Evolutionary conservation across 2,797 vertebrate species (phyloP).

Genomic region (Lepilemur septentrionalis): DNA sequence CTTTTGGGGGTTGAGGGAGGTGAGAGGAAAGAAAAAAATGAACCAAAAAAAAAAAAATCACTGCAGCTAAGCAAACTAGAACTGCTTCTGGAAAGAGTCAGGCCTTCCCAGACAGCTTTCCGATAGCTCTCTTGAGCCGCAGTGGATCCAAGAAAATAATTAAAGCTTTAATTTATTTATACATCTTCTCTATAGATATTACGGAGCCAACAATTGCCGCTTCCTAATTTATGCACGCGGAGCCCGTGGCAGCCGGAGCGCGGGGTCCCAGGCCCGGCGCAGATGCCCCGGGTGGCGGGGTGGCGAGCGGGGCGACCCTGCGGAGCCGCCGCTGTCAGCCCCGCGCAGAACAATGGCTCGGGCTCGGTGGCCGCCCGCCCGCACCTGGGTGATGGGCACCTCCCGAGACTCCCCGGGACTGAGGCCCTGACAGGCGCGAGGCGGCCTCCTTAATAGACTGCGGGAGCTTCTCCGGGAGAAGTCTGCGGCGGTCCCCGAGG

Average conservation of each 20-base stretch:
- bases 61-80: neutral
- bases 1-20: neutral
- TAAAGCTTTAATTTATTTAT: constrained; percentile 64
- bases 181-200: neutral
- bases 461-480: constrained; percentile 82
- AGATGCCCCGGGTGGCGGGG: neutral
- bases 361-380: constrained; percentile 48
- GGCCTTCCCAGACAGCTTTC: constrained; percentile 29
- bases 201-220: neutral
- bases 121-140: constrained; percentile 38
- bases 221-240: neutral
- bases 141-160: constrained; percentile 68
- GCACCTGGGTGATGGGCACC: constrained; percentile 87
- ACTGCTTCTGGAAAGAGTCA: neutral
- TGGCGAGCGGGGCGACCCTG: neutral
- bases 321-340: neutral
- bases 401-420: constrained; percentile 84
- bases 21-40: neutral
- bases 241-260: neutral
- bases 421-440: constrained; percentile 83
- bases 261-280: neutral
- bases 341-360: constrained; percentile 30
- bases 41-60: constrained; percentile 15
- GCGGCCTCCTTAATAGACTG: constrained; percentile 88
- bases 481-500: constrained; percentile 88